Evolutionary conservation across 2,113 vertebrate genomes (phyloP).

Genomic region (Bolborhynchus lineola): DNA sequence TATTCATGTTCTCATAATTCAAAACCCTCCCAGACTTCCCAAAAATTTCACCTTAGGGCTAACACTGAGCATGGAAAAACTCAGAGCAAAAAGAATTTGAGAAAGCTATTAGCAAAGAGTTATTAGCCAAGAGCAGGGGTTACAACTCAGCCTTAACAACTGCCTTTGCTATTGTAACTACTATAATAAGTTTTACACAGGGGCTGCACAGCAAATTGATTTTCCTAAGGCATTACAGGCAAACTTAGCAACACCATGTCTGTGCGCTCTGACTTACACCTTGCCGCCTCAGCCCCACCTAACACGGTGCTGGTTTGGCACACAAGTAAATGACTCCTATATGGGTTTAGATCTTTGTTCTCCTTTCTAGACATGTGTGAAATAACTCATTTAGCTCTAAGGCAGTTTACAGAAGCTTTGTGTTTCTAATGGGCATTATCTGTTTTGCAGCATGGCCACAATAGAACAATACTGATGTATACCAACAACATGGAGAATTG

Average conservation of each 20-base stretch:
- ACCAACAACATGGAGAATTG: rapidly evolving
- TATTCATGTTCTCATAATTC: neutral
- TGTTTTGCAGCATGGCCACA: neutral
- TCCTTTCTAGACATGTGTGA: neutral
- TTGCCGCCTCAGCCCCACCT: neutral
- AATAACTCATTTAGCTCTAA: neutral
- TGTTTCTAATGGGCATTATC: neutral
- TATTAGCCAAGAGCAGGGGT: neutral
- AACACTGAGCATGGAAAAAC: neutral
- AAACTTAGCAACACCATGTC: neutral
- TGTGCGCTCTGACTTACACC: neutral
- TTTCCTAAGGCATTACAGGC: slow-evolving; percentile 7
- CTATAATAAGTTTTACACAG: neutral
- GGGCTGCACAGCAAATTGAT: slow-evolving; percentile 7
- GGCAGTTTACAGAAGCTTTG: neutral
- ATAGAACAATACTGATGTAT: neutral
- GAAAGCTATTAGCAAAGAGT: neutral
- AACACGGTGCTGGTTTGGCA: neutral
- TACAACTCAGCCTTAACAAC: slow-evolving; percentile 9
- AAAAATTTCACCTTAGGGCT: slow-evolving; percentile 27
- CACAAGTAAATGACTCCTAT: neutral
- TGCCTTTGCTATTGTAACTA: neutral
- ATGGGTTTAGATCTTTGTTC: neutral
- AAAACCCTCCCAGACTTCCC: neutral
- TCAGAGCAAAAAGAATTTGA: neutral